Conservation (phyloP, 2,797 vertebrate genomes). For the Syndactyla subalaris region DNA sequence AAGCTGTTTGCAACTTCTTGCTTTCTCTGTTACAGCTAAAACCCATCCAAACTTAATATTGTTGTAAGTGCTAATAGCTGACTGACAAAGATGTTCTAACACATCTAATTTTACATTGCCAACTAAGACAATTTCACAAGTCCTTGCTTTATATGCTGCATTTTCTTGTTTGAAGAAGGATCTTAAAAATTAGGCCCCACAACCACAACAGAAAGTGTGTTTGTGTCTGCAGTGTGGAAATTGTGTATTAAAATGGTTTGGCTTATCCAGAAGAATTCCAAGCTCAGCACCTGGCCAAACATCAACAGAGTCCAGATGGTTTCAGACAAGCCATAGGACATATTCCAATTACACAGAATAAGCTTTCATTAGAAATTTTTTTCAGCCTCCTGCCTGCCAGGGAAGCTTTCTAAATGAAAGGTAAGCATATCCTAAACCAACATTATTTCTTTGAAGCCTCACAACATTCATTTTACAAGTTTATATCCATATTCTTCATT, state of each 20-base stretch:
- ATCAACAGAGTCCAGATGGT: neutral
- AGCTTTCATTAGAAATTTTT: neutral
- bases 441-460: neutral
- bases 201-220: neutral
- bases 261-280: neutral
- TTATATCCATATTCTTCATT: neutral
- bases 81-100: neutral
- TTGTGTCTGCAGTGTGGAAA: neutral
- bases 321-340: slow-evolving; percentile 7
- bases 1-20: neutral
- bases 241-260: neutral
- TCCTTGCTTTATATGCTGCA: neutral
- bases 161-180: neutral
- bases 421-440: neutral
- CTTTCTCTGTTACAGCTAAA: neutral
- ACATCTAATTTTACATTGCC: neutral
- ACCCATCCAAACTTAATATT: neutral
- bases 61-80: neutral
- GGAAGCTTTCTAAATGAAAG: neutral
- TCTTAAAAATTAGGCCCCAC: neutral
- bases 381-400: neutral
- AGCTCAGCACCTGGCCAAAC: slow-evolving; percentile 28
- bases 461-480: neutral
- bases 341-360: neutral
- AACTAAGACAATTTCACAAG: neutral